A percentile compares a stretch with the other conserved stretches of the same genome.
These are phyloP conservation scores for Babylonia areolata DNA, from an alignment of 1,140 invertebrate genomes.

Conservation along the genomic window DNA sequence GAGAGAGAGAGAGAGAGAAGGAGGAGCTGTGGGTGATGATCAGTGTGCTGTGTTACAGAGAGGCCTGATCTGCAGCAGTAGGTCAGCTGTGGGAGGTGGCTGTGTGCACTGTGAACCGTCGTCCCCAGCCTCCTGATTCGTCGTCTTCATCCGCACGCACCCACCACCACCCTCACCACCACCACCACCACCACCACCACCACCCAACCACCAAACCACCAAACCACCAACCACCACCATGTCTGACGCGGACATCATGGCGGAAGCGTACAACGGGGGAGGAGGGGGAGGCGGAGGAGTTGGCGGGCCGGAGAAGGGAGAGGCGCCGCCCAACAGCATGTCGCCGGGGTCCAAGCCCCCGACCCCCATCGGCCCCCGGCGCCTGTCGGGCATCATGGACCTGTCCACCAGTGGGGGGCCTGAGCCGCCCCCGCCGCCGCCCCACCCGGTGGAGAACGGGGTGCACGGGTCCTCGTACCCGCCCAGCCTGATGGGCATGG, in stretches of 20 bases:
- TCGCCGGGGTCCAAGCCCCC: conserved; percentile 28
- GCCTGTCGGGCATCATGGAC: conserved; percentile 34
- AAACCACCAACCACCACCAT: conserved; percentile 37
- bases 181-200: not conserved
- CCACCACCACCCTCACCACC: not conserved
- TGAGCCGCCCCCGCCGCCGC: not conserved
- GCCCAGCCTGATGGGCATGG: conserved; percentile 12
- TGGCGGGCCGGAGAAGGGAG: conserved; percentile 11
- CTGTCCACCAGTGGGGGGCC: conserved; percentile 10
- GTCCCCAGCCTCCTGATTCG: not conserved
- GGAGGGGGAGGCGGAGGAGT: conserved; percentile 14
- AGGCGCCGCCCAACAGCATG: not conserved
- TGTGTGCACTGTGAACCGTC: not conserved
- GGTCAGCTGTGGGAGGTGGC: conserved; percentile 17
- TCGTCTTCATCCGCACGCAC: not conserved
- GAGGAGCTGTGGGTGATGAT: too few species aligned
- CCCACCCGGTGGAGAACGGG: conserved; percentile 25
- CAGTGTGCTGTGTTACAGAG: not conserved
- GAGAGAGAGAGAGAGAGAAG: too few species aligned
- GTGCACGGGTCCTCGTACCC: conserved; percentile 11
- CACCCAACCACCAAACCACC: not conserved
- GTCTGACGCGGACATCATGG: conserved; percentile 60
- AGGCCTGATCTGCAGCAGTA: not conserved
- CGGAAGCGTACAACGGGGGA: conserved; percentile 49
- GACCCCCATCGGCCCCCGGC: conserved; percentile 3